Conservation (phyloP, 2,113 vertebrate species). For the Rallus limicola region DNA sequence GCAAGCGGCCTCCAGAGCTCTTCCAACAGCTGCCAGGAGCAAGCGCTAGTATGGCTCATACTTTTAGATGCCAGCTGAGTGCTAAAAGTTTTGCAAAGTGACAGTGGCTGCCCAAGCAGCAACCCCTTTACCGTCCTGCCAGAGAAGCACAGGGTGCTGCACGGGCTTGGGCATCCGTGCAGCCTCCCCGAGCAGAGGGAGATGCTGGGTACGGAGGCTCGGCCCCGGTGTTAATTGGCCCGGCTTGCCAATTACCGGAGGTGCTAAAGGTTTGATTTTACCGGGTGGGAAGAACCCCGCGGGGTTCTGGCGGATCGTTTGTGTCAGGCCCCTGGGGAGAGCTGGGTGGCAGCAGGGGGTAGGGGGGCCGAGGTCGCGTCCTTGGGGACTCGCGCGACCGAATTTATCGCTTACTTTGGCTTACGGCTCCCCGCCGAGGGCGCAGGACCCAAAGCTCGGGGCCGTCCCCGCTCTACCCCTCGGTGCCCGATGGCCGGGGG, state of each 20-base stretch:
- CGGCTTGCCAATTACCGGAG: not conserved
- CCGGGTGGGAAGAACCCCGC: rapidly evolving
- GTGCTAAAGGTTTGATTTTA: not conserved
- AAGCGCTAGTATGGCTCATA: rapidly evolving
- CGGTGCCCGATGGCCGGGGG: rapidly evolving
- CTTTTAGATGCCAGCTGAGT: rapidly evolving
- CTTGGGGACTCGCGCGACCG: rapidly evolving
- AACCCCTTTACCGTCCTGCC: not conserved
- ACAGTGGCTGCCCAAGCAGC: not conserved
- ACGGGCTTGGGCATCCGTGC: rapidly evolving
- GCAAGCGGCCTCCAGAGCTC: not conserved
- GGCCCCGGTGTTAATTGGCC: not conserved
- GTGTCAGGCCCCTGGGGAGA: not conserved
- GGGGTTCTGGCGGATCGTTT: rapidly evolving
- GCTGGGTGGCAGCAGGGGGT: rapidly evolving
- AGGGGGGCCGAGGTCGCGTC: no score
- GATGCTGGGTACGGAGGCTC: rapidly evolving
- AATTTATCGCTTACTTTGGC: rapidly evolving
- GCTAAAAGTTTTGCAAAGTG: not conserved
- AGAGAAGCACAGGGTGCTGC: rapidly evolving
- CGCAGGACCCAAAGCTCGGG: rapidly evolving
- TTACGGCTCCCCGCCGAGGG: not conserved
- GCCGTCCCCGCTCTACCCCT: not conserved
- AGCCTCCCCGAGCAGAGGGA: rapidly evolving
- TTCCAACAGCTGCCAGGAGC: not conserved